Conservation (phyloP, 2,797 vertebrate genomes). For the Helarctos malayanus region DNA sequence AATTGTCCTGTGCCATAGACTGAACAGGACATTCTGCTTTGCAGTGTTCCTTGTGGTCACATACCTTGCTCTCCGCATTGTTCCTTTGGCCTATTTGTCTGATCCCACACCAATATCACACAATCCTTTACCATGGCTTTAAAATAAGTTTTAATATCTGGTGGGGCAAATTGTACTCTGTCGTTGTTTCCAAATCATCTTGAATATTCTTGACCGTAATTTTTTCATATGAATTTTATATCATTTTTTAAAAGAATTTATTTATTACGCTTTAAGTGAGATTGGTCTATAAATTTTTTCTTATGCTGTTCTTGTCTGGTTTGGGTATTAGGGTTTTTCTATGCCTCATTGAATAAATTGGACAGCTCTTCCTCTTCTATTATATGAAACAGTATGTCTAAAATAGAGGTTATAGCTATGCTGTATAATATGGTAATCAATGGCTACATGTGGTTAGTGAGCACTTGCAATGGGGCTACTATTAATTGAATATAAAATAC, state of each 20-base stretch:
- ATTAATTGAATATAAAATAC: not conserved
- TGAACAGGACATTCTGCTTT: not conserved
- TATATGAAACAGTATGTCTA: not conserved
- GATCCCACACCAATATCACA: not conserved
- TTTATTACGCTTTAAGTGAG: not conserved
- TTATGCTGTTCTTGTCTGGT: not conserved
- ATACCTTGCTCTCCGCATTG: not conserved
- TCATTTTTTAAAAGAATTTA: conserved; percentile 21
- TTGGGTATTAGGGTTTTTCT: conserved; percentile 27
- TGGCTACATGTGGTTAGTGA: not conserved
- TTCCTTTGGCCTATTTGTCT: not conserved
- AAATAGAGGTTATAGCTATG: not conserved
- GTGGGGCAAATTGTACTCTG: not conserved
- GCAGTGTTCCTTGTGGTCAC: not conserved
- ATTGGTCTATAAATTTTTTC: not conserved
- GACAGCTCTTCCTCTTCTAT: not conserved
- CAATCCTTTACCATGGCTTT: not conserved
- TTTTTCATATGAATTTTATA: not conserved
- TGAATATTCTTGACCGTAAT: not conserved
- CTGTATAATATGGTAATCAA: not conserved
- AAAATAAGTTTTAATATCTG: not conserved
- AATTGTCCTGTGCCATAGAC: not conserved
- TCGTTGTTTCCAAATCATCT: not conserved
- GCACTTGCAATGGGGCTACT: not conserved
- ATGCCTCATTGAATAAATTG: not conserved